Percentiles rank a stretch among this genome's conserved stretches.
These are phyloP conservation scores for Leptopilina boulardi DNA, from an alignment of 1,140 invertebrate species.

Conservation along the genomic window DNA sequence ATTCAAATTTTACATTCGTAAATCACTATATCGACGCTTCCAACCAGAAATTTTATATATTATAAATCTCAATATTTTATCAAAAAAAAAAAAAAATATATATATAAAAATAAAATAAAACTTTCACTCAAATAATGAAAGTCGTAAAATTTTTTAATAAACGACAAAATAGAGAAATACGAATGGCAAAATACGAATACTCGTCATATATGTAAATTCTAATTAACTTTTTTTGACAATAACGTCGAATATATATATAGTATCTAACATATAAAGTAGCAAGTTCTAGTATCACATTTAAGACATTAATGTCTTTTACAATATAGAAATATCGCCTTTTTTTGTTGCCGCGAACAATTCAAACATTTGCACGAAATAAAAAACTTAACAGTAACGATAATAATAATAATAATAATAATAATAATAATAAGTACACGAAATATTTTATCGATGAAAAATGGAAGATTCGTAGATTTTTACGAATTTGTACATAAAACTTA, in stretches of 20 bases:
- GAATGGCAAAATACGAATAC: constrained; percentile 11
- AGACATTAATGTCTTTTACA: constrained; percentile 23
- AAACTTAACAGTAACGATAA: constrained; percentile 25
- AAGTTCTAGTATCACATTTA: constrained; percentile 21
- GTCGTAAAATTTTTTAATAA: background rate
- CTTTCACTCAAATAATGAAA: background rate
- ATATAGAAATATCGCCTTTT: constrained; percentile 29
- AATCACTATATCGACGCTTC: constrained; percentile 40
- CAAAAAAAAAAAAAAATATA: constrained; percentile 37
- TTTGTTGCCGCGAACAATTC: background rate
- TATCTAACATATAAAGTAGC: constrained; percentile 27
- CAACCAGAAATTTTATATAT: constrained; percentile 42
- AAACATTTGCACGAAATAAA: constrained; percentile 26
- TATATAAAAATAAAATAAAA: constrained; percentile 13
- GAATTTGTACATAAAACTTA: constrained; percentile 19
- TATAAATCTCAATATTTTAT: constrained; percentile 72
- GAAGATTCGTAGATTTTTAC: background rate
- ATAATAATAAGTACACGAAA: background rate
- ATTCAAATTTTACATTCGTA: constrained; percentile 41
- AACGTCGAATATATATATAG: constrained; percentile 26
- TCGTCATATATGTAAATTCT: background rate
- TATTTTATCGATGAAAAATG: background rate
- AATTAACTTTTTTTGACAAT: constrained; percentile 31
- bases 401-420: too few relatives aligned
- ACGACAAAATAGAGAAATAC: background rate